phyloP scores from a whole-genome alignment of 2,888 invertebrate species.

The Agapetus fuscipes region DNA sequence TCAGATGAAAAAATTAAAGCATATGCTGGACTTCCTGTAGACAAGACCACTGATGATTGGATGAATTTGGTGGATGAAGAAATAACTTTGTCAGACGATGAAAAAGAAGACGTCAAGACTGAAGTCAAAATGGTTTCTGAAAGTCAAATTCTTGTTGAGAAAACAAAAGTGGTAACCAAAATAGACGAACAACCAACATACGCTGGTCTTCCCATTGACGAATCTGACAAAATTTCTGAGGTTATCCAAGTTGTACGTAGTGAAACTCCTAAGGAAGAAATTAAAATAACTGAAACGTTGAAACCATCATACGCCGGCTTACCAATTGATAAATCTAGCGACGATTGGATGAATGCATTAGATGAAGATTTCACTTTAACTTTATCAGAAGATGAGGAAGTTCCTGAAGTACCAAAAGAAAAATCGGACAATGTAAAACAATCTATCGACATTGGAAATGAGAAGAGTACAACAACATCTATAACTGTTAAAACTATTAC shows the following conservation, averaged over 20 bases:
- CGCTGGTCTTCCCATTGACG: conserved; percentile 22
- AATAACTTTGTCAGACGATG: conserved; percentile 19
- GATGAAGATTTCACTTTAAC: conserved; percentile 26
- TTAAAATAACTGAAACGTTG: too few relatives aligned
- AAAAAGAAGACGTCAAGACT: conserved; percentile 11
- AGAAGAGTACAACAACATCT: too few relatives aligned
- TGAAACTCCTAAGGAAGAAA: too few relatives aligned
- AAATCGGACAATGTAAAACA: not conserved
- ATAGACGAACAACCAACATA: too few relatives aligned
- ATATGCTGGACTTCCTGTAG: conserved; percentile 19
- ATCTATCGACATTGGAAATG: too few relatives aligned
- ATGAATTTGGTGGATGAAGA: conserved; percentile 22
- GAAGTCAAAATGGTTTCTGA: conserved; percentile 6
- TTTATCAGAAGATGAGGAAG: conserved; percentile 24
- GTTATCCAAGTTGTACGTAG: too few relatives aligned
- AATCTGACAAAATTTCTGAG: conserved; percentile 22
- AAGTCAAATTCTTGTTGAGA: conserved; percentile 13
- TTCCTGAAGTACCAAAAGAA: conserved; percentile 4
- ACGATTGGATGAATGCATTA: conserved; percentile 25
- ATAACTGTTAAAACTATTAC: too few relatives aligned
- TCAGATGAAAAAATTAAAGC: conserved; percentile 1
- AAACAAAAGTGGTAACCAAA: too few relatives aligned
- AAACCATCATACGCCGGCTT: conserved; percentile 20
- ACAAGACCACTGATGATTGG: conserved; percentile 19
- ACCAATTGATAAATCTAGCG: conserved; percentile 22